Evolutionary conservation across 2,113 vertebrate species (phyloP).

Genomic region (Chloropsis cyanopogon): DNA sequence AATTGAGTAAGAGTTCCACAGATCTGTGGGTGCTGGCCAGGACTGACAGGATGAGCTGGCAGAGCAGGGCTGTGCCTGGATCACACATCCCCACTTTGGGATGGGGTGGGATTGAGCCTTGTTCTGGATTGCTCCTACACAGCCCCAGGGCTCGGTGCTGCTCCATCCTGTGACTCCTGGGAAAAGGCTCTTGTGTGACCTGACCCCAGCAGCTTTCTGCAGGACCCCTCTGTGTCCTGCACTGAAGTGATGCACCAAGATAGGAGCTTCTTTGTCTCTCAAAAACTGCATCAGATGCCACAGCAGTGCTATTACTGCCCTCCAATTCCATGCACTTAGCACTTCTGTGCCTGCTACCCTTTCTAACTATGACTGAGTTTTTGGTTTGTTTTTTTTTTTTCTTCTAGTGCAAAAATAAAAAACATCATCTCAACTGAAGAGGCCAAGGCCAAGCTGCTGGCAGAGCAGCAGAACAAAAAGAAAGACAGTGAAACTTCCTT

Average conservation of each 20-base stretch:
- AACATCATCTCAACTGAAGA: slow-evolving; percentile 97
- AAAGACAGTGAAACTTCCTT: slow-evolving; percentile 95
- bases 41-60: not conserved
- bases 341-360: not conserved
- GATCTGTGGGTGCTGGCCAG: not conserved
- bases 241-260: not conserved
- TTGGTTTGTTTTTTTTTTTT: not conserved
- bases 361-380: not conserved
- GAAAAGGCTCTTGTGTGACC: not conserved
- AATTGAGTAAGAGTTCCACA: slow-evolving; percentile 83
- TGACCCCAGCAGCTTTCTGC: not conserved
- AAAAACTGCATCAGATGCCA: not conserved
- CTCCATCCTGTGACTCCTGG: not conserved
- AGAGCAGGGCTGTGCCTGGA: rapidly evolving
- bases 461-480: slow-evolving; percentile 96
- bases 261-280: not conserved
- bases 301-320: not conserved
- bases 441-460: slow-evolving; percentile 91
- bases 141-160: not conserved
- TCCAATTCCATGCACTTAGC: not conserved
- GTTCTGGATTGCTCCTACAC: not conserved
- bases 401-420: slow-evolving; percentile 91
- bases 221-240: not conserved
- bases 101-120: not conserved
- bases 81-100: not conserved